Evolutionary conservation across 1,140 invertebrate genomes (phyloP).

Genomic region (Neodiprion virginianus): DNA sequence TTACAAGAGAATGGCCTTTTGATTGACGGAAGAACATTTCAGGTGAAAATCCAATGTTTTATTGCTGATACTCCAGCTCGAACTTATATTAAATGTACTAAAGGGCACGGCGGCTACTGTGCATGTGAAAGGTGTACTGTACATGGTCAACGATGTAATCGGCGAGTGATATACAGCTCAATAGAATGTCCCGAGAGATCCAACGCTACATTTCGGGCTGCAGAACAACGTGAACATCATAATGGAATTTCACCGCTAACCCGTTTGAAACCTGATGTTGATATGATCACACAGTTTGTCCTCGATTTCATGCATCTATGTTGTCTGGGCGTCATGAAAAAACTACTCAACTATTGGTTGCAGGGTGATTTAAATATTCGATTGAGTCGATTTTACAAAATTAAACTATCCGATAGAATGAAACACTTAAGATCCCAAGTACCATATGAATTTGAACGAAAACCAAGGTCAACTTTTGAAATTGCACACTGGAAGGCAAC

Average conservation of each 20-base stretch:
- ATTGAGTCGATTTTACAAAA: not conserved
- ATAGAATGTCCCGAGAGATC: conserved; percentile 17
- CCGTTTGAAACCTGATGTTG: conserved; percentile 14
- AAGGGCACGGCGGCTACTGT: conserved; percentile 24
- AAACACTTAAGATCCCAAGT: conserved; percentile 12
- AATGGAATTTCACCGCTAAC: conserved; percentile 23
- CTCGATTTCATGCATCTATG: conserved; percentile 27
- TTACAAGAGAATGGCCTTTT: conserved; percentile 14
- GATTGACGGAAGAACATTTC: conserved; percentile 9
- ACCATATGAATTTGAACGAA: conserved; percentile 24
- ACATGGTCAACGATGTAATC: conserved; percentile 16
- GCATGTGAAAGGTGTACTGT: conserved; percentile 27
- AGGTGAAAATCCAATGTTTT: conserved; percentile 13
- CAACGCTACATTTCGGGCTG: conserved; percentile 24
- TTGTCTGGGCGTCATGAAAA: conserved; percentile 23
- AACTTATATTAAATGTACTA: conserved; percentile 15
- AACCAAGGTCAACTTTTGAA: conserved; percentile 19
- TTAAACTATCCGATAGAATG: conserved; percentile 18
- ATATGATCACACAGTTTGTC: conserved; percentile 20
- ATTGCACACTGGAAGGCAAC: conserved; percentile 29
- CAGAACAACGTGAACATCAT: conserved; percentile 25
- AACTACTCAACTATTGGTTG: conserved; percentile 18
- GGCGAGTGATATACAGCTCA: conserved; percentile 18
- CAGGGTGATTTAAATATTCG: not conserved
- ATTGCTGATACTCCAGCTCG: conserved; percentile 18